A percentile compares a stretch with the other conserved stretches of the same genome.
Conservation (phyloP, 2,797 vertebrate genomes). For the Liasis olivaceus region DNA sequence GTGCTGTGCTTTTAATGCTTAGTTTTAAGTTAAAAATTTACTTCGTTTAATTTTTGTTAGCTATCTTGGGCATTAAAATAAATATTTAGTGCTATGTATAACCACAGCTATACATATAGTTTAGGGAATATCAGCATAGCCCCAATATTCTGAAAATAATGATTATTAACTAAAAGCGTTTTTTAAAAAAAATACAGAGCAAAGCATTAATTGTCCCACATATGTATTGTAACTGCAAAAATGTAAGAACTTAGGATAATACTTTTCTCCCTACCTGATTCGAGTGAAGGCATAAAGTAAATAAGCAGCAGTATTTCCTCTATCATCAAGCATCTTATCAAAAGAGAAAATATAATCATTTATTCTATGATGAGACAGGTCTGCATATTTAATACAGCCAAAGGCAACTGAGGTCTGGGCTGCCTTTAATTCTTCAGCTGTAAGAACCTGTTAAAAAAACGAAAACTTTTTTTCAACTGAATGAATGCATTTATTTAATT, state of each 20-base stretch:
- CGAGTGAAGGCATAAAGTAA: constrained; percentile 95
- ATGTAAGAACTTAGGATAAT: background rate
- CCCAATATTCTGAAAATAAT: too few relatives aligned
- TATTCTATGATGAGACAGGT: constrained; percentile 93
- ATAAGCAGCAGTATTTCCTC: constrained; percentile 96
- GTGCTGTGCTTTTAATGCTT: background rate
- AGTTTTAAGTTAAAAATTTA: background rate
- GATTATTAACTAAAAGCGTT: background rate
- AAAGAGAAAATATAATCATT: constrained; percentile 98
- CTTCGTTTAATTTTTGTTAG: background rate
- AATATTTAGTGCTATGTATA: background rate
- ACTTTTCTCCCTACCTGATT: constrained; percentile 79
- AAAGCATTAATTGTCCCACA: background rate
- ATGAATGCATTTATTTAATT: background rate
- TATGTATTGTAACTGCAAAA: background rate
- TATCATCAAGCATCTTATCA: constrained; percentile 98
- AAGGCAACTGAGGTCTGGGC: constrained; percentile 91
- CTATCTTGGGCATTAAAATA: background rate
- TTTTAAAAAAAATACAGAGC: background rate
- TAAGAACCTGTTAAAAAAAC: constrained; percentile 81
- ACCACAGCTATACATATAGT: background rate
- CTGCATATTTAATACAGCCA: constrained; percentile 95
- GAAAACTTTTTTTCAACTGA: background rate
- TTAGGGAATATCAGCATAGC: background rate
- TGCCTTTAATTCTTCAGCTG: constrained; percentile 82